phyloP scores from a whole-genome alignment of 2,888 invertebrate species.

The Lasioglossum morio region DNA sequence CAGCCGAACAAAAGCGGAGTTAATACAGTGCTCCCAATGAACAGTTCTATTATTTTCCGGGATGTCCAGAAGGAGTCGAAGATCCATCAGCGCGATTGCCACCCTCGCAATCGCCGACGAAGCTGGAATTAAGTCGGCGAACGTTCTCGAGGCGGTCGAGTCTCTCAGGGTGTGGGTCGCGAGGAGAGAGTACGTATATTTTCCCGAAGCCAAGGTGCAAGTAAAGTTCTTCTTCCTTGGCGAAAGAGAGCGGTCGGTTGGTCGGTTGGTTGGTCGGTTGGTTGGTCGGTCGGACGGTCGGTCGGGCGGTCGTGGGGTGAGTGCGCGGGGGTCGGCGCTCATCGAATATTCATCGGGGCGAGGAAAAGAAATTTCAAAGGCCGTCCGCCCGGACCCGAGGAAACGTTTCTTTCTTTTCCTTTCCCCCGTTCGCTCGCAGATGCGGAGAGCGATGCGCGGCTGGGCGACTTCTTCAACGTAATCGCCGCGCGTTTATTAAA shows the following conservation, averaged over 20 bases:
- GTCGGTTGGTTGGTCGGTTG: not conserved
- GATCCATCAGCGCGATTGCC: constrained; percentile 39
- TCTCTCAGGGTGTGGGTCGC: constrained; percentile 10
- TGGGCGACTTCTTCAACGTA: not conserved
- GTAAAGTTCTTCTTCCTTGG: constrained; percentile 49
- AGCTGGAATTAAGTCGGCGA: constrained; percentile 53
- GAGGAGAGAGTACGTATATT: constrained; percentile 46
- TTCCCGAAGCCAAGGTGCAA: constrained; percentile 37
- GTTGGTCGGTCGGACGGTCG: not conserved
- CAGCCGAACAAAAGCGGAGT: not conserved
- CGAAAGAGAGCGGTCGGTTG: constrained; percentile 22
- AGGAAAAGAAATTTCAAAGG: constrained; percentile 55
- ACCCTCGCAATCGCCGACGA: constrained; percentile 48
- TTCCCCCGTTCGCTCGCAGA: not conserved
- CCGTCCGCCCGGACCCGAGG: constrained; percentile 42
- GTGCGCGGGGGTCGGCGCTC: constrained; percentile 21
- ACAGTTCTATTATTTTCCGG: constrained; percentile 17
- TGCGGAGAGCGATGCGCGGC: not conserved
- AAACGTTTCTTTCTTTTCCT: constrained; percentile 31
- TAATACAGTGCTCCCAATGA: constrained; percentile 1
- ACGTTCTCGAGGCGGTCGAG: constrained; percentile 12
- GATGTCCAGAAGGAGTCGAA: constrained; percentile 24
- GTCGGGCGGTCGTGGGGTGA: not conserved
- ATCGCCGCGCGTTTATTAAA: constrained; percentile 55
- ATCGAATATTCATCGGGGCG: constrained; percentile 62